These are phyloP conservation scores for Pimpla rufipes DNA, from an alignment of 2,888 invertebrate genomes.

Conservation along the genomic window DNA sequence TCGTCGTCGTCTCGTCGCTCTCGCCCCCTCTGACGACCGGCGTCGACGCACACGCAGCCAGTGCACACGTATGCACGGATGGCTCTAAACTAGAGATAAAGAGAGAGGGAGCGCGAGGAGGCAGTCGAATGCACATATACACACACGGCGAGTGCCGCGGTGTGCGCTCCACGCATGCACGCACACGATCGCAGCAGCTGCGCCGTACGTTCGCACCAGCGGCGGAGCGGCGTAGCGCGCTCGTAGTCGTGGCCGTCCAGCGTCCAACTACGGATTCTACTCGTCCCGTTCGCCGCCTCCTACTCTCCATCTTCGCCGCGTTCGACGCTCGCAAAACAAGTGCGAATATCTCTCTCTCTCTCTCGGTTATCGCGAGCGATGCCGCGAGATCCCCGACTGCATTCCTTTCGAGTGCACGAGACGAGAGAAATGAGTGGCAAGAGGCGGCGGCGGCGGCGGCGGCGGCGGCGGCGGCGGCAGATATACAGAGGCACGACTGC, in stretches of 20 bases:
- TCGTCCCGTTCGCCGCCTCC: slow-evolving; percentile 32
- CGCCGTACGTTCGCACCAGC: slow-evolving; percentile 29
- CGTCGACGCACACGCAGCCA: slow-evolving; percentile 42
- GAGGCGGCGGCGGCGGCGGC: slow-evolving; percentile 40
- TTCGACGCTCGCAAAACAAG: slow-evolving; percentile 59
- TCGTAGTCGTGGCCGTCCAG: slow-evolving; percentile 59
- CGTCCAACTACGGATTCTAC: slow-evolving; percentile 47
- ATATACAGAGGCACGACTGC: neutral
- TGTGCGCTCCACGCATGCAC: slow-evolving; percentile 41
- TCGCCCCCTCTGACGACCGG: slow-evolving; percentile 48
- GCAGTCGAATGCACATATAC: too few species aligned
- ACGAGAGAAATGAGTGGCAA: slow-evolving; percentile 50
- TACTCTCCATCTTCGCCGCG: slow-evolving; percentile 25
- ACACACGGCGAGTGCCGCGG: too few species aligned
- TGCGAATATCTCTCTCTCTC: slow-evolving; percentile 19
- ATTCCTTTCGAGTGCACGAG: slow-evolving; percentile 36
- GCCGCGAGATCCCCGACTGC: slow-evolving; percentile 43
- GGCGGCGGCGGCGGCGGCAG: neutral
- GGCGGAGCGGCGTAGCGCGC: slow-evolving; percentile 28
- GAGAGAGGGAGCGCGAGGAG: neutral
- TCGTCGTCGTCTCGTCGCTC: slow-evolving; percentile 34
- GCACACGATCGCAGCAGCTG: slow-evolving; percentile 45
- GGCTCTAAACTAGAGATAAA: neutral
- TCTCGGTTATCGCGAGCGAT: slow-evolving; percentile 46
- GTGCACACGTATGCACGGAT: slow-evolving; percentile 14